Evolutionary conservation across 2,797 vertebrate genomes (phyloP).

Genomic region (Schizopygopsis malacanthus): DNA sequence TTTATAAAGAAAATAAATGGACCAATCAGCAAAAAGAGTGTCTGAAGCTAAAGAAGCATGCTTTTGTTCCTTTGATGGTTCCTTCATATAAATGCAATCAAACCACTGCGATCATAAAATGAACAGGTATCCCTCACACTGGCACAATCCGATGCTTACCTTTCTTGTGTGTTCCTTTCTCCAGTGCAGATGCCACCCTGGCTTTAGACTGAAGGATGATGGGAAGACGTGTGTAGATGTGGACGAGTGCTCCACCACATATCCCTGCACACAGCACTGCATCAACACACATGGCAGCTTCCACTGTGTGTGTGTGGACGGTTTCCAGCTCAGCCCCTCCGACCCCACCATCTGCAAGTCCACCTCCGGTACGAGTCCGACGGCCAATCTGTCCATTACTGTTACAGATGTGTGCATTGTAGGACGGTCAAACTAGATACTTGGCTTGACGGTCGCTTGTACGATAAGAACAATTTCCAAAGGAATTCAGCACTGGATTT

Average conservation of each 20-base stretch:
- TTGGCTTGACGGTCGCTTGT: not conserved
- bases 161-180: slow-evolving; percentile 3
- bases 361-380: slow-evolving; percentile 78
- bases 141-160: not conserved
- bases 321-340: slow-evolving; percentile 85
- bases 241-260: slow-evolving; percentile 91
- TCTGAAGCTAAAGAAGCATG: not conserved
- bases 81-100: not conserved
- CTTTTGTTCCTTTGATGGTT: not conserved
- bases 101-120: not conserved
- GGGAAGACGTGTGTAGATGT: slow-evolving; percentile 92
- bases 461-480: not conserved
- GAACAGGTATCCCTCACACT: slow-evolving; percentile 53
- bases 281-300: slow-evolving; percentile 88
- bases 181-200: slow-evolving; percentile 92
- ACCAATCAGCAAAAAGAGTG: not conserved
- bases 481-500: not conserved
- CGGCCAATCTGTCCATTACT: not conserved
- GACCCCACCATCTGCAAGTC: slow-evolving; percentile 94
- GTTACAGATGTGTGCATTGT: not conserved
- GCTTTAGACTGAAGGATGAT: slow-evolving; percentile 93
- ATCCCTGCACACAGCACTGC: slow-evolving; percentile 94
- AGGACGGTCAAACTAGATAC: not conserved
- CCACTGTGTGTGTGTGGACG: slow-evolving; percentile 93
- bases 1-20: not conserved